These are phyloP conservation scores for Physocephala rufipes DNA, from an alignment of 2,888 invertebrate species.

Conservation along the genomic window DNA sequence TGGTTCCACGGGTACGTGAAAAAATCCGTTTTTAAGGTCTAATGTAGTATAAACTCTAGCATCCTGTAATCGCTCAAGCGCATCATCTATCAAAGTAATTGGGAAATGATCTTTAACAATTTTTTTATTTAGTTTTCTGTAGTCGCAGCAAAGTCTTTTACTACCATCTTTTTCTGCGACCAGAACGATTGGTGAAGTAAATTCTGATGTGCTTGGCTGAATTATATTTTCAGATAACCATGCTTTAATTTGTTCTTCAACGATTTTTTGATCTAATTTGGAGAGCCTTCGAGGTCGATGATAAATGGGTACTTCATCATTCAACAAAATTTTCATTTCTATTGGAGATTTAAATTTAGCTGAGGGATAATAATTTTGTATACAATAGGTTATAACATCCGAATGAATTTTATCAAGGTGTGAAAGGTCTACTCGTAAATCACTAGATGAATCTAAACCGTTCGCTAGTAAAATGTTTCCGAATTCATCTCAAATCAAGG, in stretches of 20 bases:
- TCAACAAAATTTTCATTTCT: no score
- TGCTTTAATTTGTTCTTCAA: conserved; percentile 49
- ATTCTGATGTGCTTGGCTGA: conserved; percentile 3
- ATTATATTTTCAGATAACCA: conserved; percentile 20
- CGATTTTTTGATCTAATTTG: conserved; percentile 21
- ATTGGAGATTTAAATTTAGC: no score
- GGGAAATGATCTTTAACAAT: conserved; percentile 41
- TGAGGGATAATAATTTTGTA: no score
- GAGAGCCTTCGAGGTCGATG: not conserved
- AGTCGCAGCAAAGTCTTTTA: conserved; percentile 41
- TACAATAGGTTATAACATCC: no score
- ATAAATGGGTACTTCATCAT: conserved; percentile 52
- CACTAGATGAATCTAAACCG: no score
- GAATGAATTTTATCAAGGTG: no score
- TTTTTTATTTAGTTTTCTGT: conserved; percentile 42
- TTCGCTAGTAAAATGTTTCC: no score
- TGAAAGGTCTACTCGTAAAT: no score
- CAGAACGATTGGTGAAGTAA: conserved; percentile 11
- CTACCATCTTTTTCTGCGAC: conserved; percentile 13
- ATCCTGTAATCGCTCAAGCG: conserved; percentile 38
- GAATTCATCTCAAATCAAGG: no score
- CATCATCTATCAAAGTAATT: conserved; percentile 41
- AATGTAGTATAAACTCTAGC: conserved; percentile 39
- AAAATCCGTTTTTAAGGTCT: conserved; percentile 41
- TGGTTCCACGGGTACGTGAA: conserved; percentile 42